Evolutionary conservation across 1,140 invertebrate species (phyloP), one percentile per base, ranked within the genome.

Genomic region (Drosophila asahinai): DNA sequence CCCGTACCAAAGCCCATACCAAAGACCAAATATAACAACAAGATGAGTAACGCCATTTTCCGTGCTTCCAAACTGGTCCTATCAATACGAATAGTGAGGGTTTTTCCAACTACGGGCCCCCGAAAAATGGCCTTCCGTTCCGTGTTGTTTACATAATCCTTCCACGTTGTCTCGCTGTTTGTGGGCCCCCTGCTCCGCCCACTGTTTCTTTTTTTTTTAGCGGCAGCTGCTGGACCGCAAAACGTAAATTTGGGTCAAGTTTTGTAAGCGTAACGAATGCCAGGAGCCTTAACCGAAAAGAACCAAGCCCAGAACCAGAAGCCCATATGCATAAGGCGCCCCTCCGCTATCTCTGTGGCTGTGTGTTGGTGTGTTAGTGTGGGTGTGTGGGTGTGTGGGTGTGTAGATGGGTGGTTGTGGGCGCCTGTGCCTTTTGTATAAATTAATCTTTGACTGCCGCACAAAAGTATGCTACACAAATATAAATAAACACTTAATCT

Each of bases 211-310:
- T 38, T 47, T 47, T 45, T 48, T 60, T 65, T 60, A 79, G 70
- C 67, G 64, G 45, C 80, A 70, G 80, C 63, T 81, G 74, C 82
- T 81, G 83, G 83, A 86, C 83, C 83, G 78, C 81, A 89, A 81
- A 72, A 79, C 78, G 68, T 84, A 79, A 89, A 87, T 87, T 87
- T 89, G 84, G 84, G 84, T 87, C 84, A 87, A 87, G 84, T 87
- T 84, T 83, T 90, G 74, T 80, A 66, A 83, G 77, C 81, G 75
- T 67, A 77, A 80, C 79, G 61, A 66, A 68, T 64, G 67, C 66
- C 38, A 45, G 42, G 25, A 45, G 38, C 55, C 25, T 47, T 19
- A 38, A 36, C 17, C 15, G 15, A 64, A 22, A 58, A 47, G 42
- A 51, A 49, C 30, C 27, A 57, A 54, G 43, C 59, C 57, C 57